A percentile compares a stretch with the other conserved stretches of the same genome.
phyloP scores from a whole-genome alignment of 2,888 invertebrate species.

The Adelognathus sp. region DNA sequence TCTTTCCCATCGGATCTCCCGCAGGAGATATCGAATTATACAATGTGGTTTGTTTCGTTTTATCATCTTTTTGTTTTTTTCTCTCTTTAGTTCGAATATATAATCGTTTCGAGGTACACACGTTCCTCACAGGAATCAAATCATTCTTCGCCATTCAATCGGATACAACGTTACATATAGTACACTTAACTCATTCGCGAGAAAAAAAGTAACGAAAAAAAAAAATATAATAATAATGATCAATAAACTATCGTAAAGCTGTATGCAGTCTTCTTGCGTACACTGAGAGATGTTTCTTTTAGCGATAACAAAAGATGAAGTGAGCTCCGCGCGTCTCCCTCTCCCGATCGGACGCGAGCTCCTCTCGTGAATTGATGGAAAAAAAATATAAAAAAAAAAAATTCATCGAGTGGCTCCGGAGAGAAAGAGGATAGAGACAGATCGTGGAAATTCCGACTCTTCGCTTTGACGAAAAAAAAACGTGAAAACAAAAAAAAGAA shows the following conservation, averaged over 20 bases:
- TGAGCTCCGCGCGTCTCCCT: neutral
- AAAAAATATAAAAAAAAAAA: conserved; percentile 43
- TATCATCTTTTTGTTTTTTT: conserved; percentile 61
- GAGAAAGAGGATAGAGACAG: conserved; percentile 14
- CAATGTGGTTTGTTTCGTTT: conserved; percentile 49
- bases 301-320: neutral
- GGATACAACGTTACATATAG: conserved; percentile 63
- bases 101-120: conserved; percentile 67
- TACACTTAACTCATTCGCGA: conserved; percentile 66
- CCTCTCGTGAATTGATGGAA: conserved; percentile 49
- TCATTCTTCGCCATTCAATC: conserved; percentile 13
- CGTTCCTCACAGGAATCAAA: conserved; percentile 26
- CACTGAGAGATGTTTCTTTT: conserved; percentile 58
- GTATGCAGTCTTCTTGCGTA: conserved; percentile 75
- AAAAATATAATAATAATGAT: conserved; percentile 43
- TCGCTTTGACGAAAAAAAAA: conserved; percentile 10
- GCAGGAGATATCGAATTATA: conserved; percentile 42
- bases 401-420: conserved; percentile 38
- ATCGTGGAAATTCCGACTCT: too few species aligned
- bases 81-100: conserved; percentile 61
- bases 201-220: conserved; percentile 46
- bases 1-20: conserved; percentile 38
- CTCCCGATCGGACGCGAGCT: conserved; percentile 28
- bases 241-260: conserved; percentile 72
- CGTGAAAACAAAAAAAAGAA: conserved; percentile 37